These are phyloP conservation scores for Spea hammondii DNA, from an alignment of 2,797 vertebrate genomes.

Conservation along the genomic window DNA sequence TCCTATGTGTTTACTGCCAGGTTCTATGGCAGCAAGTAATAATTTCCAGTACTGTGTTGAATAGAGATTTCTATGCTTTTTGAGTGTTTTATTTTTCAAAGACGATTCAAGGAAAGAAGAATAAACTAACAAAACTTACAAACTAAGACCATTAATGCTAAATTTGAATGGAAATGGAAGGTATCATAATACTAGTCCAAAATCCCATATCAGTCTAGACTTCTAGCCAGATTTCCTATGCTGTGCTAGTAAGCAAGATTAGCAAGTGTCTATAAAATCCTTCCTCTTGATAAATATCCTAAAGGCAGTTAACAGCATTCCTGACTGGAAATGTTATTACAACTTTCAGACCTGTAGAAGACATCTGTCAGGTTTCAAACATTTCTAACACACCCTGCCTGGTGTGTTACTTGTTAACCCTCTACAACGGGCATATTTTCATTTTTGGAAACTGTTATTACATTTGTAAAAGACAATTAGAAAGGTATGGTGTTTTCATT, in stretches of 20 bases:
- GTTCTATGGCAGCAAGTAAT: conserved; percentile 58
- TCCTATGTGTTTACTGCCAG: conserved; percentile 51
- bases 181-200: neutral
- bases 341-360: neutral
- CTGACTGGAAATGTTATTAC: neutral
- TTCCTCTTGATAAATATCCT: neutral
- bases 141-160: neutral
- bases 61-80: conserved; percentile 45
- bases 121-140: conserved; percentile 10
- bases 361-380: no score
- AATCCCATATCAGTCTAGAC: no score
- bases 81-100: conserved; percentile 43
- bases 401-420: no score
- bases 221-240: neutral
- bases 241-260: neutral
- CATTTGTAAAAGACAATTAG: no score
- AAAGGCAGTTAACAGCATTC: neutral
- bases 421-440: no score
- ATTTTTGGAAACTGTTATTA: no score
- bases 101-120: conserved; percentile 40
- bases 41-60: conserved; percentile 57
- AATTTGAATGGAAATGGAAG: neutral
- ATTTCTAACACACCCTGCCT: no score
- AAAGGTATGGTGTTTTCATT: no score
- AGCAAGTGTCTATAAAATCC: neutral